Evolutionary conservation across 2,113 vertebrate species (phyloP).

Genomic region (Sprattus sprattus): DNA sequence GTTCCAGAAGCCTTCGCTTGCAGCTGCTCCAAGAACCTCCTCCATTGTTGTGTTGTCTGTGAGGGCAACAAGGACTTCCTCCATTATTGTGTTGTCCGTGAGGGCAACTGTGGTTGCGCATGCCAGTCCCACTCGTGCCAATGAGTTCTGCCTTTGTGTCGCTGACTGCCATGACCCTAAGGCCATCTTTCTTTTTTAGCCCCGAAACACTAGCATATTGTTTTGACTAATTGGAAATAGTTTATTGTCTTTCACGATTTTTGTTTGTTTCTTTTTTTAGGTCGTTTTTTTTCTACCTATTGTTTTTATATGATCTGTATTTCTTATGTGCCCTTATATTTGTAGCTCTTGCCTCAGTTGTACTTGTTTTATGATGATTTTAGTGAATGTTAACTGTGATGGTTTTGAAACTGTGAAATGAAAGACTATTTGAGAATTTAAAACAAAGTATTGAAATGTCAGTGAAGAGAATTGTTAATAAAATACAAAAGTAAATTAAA

Average conservation of each 20-base stretch:
- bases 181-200: conserved; percentile 15
- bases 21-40: conserved; percentile 18
- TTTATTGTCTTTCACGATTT: not conserved
- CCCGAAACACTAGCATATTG: not conserved
- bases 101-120: conserved; percentile 32
- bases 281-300: conserved; percentile 16
- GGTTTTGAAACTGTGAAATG: conserved; percentile 49
- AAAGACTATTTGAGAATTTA: not conserved
- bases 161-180: not conserved
- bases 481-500: conserved; percentile 31
- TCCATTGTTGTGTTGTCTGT: not conserved
- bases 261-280: not conserved
- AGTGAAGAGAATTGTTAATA: conserved; percentile 22
- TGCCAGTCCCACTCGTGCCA: conserved; percentile 35
- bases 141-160: conserved; percentile 26
- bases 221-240: conserved; percentile 21
- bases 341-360: conserved; percentile 31
- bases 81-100: not conserved
- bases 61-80: conserved; percentile 21
- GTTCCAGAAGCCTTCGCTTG: not conserved
- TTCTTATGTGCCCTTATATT: conserved; percentile 26
- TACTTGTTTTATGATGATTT: conserved; percentile 24
- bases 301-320: conserved; percentile 22
- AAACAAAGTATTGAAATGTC: conserved; percentile 29
- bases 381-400: conserved; percentile 23